These are phyloP conservation scores for Dicrurus megarhynchus DNA, from an alignment of 2,113 vertebrate genomes.

Conservation along the genomic window DNA sequence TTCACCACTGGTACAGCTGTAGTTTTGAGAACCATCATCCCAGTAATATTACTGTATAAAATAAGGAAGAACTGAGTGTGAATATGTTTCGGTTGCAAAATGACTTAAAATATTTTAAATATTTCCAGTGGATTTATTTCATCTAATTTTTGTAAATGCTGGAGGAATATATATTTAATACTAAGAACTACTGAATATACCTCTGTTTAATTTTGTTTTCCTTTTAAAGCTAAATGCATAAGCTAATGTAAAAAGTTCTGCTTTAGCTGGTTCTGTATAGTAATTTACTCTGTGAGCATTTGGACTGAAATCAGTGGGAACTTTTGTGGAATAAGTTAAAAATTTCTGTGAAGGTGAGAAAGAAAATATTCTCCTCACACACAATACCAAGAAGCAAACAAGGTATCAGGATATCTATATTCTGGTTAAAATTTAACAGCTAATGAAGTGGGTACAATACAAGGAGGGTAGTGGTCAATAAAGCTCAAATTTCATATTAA, in stretches of 20 bases:
- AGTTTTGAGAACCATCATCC: neutral
- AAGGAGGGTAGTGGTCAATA: neutral
- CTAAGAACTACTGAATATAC: neutral
- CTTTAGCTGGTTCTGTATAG: neutral
- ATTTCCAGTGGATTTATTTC: neutral
- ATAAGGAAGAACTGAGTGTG: neutral
- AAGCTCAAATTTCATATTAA: neutral
- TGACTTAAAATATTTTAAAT: neutral
- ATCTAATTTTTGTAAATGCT: neutral
- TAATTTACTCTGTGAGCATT: neutral
- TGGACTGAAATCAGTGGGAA: neutral
- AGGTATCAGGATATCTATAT: neutral
- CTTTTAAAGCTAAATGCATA: neutral
- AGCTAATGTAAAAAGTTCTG: neutral
- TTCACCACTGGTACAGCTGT: neutral
- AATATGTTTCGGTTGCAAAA: neutral
- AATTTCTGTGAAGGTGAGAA: neutral
- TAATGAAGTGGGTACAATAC: neutral
- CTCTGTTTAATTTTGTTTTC: neutral
- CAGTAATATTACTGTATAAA: neutral
- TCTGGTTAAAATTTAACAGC: neutral
- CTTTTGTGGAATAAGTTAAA: neutral
- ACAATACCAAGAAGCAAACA: neutral
- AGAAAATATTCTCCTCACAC: neutral
- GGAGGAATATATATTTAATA: neutral